A percentile compares a stretch with the other conserved stretches of the same genome.
Evolutionary conservation across 1,140 invertebrate species (phyloP).

Genomic region (Stegodyphus mimosarum): DNA sequence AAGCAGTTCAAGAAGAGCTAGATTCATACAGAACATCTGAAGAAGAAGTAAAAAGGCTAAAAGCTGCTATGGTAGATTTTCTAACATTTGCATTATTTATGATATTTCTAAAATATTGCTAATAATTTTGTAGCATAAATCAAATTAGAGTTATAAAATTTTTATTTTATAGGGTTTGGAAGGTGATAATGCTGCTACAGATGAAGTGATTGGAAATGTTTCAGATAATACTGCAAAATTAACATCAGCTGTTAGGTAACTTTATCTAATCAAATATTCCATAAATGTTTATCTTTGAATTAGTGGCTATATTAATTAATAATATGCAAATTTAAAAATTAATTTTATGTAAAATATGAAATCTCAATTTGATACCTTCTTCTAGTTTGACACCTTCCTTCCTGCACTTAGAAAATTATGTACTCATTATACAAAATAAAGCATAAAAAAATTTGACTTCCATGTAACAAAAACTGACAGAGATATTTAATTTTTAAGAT

Average conservation of each 20-base stretch:
- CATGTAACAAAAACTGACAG: no score
- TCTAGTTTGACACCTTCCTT: no score
- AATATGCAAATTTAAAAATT: no score
- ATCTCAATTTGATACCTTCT: no score
- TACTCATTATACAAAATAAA: no score
- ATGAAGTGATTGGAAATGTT: constrained; percentile 77
- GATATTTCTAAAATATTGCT: background rate
- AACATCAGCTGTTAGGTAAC: constrained; percentile 87
- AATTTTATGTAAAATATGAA: no score
- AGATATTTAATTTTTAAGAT: no score
- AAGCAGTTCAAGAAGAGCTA: constrained; percentile 97
- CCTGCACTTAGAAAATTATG: no score
- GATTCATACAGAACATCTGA: constrained; percentile 94
- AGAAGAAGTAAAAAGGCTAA: constrained; percentile 95
- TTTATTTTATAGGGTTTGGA: constrained; percentile 69
- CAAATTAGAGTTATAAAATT: background rate
- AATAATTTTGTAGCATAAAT: background rate
- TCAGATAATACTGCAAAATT: constrained; percentile 94
- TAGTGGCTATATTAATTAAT: no score
- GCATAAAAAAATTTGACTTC: no score
- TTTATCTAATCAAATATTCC: no score
- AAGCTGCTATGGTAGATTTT: constrained; percentile 82
- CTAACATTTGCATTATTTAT: background rate
- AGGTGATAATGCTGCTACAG: constrained; percentile 65
- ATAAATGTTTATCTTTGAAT: no score